A percentile compares a stretch with the other conserved stretches of the same genome.
Conservation (phyloP, 2,113 vertebrate genomes). For the Otis tarda region DNA sequence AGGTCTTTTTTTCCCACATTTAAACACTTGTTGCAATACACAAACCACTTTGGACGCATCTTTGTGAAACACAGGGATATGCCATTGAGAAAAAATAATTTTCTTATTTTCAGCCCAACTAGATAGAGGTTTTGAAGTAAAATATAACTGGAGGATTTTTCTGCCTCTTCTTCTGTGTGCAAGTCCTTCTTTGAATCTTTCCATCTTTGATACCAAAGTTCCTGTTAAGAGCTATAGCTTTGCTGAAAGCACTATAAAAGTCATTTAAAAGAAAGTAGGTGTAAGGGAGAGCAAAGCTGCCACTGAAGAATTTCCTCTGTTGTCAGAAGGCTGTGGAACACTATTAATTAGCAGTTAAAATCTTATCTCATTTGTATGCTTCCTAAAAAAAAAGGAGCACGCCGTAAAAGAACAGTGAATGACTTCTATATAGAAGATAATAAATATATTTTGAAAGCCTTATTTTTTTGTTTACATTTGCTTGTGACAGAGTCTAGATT, state of each 20-base stretch:
- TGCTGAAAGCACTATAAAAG: background rate
- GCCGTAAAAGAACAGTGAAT: background rate
- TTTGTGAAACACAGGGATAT: background rate
- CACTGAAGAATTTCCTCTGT: background rate
- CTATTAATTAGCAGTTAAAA: conserved; percentile 44
- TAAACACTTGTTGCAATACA: background rate
- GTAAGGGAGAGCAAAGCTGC: background rate
- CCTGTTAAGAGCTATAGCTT: background rate
- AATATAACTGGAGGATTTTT: background rate
- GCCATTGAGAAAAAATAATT: background rate
- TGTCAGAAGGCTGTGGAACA: conserved; percentile 7
- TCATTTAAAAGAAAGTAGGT: conserved; percentile 1
- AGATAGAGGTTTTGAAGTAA: background rate
- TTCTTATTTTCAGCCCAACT: background rate
- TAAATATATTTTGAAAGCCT: background rate
- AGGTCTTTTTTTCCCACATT: background rate
- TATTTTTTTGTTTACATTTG: background rate
- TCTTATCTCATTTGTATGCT: conserved; percentile 1
- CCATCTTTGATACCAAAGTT: background rate
- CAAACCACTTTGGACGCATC: background rate
- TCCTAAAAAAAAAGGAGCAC: background rate
- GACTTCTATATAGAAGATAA: background rate
- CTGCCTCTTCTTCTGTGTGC: background rate
- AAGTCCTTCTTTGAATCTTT: background rate
- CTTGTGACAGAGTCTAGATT: background rate